These are phyloP conservation scores for Myripristis murdjan DNA, from an alignment of 2,797 vertebrate genomes.

Conservation along the genomic window DNA sequence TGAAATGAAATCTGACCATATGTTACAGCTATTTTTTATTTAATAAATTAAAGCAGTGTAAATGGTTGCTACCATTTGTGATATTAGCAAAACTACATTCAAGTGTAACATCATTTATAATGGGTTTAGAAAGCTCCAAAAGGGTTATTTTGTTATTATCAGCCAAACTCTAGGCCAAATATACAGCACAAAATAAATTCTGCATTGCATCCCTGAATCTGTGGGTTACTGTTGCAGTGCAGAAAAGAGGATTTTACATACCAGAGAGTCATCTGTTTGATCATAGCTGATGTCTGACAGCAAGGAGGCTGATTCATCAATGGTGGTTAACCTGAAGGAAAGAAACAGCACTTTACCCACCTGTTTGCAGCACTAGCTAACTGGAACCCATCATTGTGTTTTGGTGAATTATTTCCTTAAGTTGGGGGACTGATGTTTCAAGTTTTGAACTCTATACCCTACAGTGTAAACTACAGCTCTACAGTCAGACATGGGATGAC, in stretches of 20 bases:
- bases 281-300: conserved; percentile 97
- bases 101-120: neutral
- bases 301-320: conserved; percentile 93
- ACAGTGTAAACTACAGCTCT: neutral
- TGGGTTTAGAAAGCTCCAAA: neutral
- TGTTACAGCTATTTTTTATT: neutral
- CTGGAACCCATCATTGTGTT: neutral
- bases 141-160: neutral
- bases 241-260: conserved; percentile 65
- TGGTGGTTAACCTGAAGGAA: conserved; percentile 87
- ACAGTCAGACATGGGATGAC: too few relatives aligned
- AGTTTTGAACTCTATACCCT: neutral
- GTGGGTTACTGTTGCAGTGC: neutral
- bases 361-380: neutral
- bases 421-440: neutral
- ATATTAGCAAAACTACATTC: neutral
- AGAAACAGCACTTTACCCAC: conserved; percentile 1
- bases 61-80: neutral
- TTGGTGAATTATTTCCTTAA: conserved; percentile 1
- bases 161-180: neutral
- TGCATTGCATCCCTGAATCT: neutral
- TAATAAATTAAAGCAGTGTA: neutral
- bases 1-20: neutral
- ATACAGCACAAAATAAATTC: neutral
- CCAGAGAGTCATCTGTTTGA: conserved; percentile 95